A percentile compares a stretch with the other conserved stretches of the same genome.
Conservation (phyloP, 1,140 invertebrate genomes). For the Andrena cerasifolii region DNA sequence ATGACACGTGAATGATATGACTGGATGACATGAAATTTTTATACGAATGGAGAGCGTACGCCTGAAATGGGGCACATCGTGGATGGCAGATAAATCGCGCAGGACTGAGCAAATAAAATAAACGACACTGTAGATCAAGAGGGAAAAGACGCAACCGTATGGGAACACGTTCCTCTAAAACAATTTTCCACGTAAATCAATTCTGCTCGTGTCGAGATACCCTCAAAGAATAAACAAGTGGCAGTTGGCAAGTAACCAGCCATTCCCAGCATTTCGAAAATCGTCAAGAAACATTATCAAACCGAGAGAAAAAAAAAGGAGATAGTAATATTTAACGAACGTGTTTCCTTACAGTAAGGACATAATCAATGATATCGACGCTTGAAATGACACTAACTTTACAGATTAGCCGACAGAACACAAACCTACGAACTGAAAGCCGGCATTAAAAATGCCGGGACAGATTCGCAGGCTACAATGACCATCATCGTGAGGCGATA, state of each 20-base stretch:
- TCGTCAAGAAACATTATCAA: neutral
- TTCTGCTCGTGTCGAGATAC: too few relatives aligned
- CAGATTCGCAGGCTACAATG: neutral
- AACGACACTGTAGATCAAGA: conserved; percentile 19
- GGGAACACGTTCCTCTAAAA: neutral
- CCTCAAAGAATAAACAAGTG: too few relatives aligned
- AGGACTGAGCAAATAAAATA: conserved; percentile 35
- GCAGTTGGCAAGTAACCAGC: neutral
- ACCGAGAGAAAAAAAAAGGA: neutral
- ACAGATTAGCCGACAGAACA: neutral
- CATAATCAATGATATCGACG: neutral
- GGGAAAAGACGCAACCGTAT: neutral
- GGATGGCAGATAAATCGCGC: conserved; percentile 36
- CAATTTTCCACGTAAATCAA: neutral
- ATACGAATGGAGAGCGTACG: neutral
- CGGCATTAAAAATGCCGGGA: neutral
- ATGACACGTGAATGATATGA: conserved; percentile 23
- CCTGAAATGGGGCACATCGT: neutral
- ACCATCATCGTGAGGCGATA: neutral
- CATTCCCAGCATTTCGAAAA: neutral
- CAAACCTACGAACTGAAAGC: too few relatives aligned
- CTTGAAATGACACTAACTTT: conserved; percentile 4
- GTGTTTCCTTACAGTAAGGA: neutral
- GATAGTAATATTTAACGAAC: neutral
- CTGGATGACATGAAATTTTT: conserved; percentile 37